Base-by-base conservation (phyloP, 2,888 invertebrate species). In the Mesorhabditis belari region DNA sequence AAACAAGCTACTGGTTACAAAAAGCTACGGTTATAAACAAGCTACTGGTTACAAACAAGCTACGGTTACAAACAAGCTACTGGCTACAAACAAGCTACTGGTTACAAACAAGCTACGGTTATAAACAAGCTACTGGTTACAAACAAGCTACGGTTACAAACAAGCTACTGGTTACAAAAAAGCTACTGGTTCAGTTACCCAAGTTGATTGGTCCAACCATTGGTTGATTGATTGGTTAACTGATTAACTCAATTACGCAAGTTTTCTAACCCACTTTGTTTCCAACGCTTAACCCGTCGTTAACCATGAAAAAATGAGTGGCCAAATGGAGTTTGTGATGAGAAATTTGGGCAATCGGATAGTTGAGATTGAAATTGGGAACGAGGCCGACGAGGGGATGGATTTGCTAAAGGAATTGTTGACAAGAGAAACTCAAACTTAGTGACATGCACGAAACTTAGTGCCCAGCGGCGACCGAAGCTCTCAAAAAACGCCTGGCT, bases 261-360 rank as follows among this genome's bases (percentile, higher is more conserved):
- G 23, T 9, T 25, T 12, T 23, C 3, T 56, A 25, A 56, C 57
- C 35, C 49, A 23, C 26, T 25, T 9, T 23, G 24, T 4, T 29
- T 21, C 25, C 9, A 50, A 19, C 19, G 35, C 4, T 24, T 6
- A 58, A 5, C 3, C 19, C 29, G 58, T 61, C 53, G 52, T 75
- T 69, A 24, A 76, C 77, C 44, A 71, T 73, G 59, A 77, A 77
- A 62, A 77, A 77, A 60, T 77, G 77, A n/a, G 70, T 64, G 4
- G 71, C 71, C 3, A 70, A 58, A 24, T 63, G 66, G 44, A 77
- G 65, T 9, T 64, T 57, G 60, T 72, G 69, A 5, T 73, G 75
- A 54, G 70, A 73, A 12, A 76, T 72, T 17, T 57, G 50, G 2
- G 74, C 70, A 21, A 72, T 52, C 5, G 77, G 77, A 55, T 65